Conservation (phyloP, 35 echinoderm and acorn worm species). For the Eucidaris tribuloides region DNA sequence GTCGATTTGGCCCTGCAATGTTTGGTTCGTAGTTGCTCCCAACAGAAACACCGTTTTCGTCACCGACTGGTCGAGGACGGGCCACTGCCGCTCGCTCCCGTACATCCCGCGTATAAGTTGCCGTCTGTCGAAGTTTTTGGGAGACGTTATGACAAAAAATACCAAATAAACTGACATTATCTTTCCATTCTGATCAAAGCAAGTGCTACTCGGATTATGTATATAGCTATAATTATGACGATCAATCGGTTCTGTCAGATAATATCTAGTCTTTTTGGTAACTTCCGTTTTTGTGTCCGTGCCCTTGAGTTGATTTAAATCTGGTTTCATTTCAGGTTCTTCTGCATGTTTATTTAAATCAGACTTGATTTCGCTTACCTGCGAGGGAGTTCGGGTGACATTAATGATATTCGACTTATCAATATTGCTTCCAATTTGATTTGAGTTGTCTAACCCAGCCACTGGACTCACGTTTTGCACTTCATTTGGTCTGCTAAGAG, state of each 20-base stretch:
- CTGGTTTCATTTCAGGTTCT: too few relatives aligned
- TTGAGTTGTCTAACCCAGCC: too few relatives aligned
- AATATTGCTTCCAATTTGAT: too few relatives aligned
- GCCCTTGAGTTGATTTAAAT: too few relatives aligned
- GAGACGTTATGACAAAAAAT: constrained; percentile 14
- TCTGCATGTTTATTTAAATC: too few relatives aligned
- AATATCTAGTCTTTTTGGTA: too few relatives aligned
- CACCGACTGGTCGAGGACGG: background rate
- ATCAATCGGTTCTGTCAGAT: constrained; percentile 24
- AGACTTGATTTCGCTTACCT: too few relatives aligned
- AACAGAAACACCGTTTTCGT: constrained; percentile 44
- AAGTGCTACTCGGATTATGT: constrained; percentile 19
- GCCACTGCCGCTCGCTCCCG: background rate
- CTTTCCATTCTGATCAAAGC: background rate
- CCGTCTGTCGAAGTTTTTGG: constrained; percentile 2
- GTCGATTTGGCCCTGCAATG: constrained; percentile 1
- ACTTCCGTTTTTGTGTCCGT: too few relatives aligned
- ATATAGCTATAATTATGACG: constrained; percentile 33
- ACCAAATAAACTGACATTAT: background rate
- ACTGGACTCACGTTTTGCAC: too few relatives aligned
- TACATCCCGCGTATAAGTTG: constrained; percentile 26
- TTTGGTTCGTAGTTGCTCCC: background rate
- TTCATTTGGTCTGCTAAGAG: too few relatives aligned
- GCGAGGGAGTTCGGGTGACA: too few relatives aligned
- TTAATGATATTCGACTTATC: too few relatives aligned